Base-by-base conservation (phyloP, 2,888 invertebrate species). In the Marronus borbonicus region DNA sequence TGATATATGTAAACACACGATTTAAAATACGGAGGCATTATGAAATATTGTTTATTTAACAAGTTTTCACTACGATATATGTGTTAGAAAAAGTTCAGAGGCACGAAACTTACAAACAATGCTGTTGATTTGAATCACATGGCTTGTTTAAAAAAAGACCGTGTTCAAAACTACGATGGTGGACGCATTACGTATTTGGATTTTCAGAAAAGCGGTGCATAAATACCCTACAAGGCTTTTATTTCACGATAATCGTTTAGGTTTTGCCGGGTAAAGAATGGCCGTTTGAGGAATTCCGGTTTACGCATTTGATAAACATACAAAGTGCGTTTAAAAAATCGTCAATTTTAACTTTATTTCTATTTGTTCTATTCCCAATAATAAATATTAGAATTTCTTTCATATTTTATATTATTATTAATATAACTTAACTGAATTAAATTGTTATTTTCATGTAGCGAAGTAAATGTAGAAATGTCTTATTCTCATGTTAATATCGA, bases 1-100 rank as follows among this genome's bases (percentile, higher is more conserved):
- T 20, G 55, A 55, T 55, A 55, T 55, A 55, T 55, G 20, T 55
- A 60, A 60, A 12, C 20, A 2, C 28, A 10, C 60, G 60, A 60
- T 49, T 68, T 49, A 49, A 24, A 49, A 68, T 49, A 68, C 20
- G 68, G 44, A 50, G 44, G 50, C 68, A 49, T 31, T 68, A 50
- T 70, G 69, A 55, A 31, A 31, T 70, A 70, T 55, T 70, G 72
- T 72, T 72, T 72, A 72, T 72, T 72, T 72, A 39, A 72, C 52
- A 72, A 72, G 14, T 72, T 44, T 72, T 39, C 39, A 24, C 39
- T 39, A 17, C 24, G 60, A 60, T 72, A 20, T 60, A 60, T 72
- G 72, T n/a, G 68, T 68, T 68, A 49, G 20, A 28, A 68, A 49
- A 68, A 68, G 24, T 68, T 68, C 49, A 68, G 68, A 60, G 60